These are phyloP conservation scores for Pseudochaenichthys georgianus DNA, from an alignment of 2,797 vertebrate genomes.

Conservation along the genomic window DNA sequence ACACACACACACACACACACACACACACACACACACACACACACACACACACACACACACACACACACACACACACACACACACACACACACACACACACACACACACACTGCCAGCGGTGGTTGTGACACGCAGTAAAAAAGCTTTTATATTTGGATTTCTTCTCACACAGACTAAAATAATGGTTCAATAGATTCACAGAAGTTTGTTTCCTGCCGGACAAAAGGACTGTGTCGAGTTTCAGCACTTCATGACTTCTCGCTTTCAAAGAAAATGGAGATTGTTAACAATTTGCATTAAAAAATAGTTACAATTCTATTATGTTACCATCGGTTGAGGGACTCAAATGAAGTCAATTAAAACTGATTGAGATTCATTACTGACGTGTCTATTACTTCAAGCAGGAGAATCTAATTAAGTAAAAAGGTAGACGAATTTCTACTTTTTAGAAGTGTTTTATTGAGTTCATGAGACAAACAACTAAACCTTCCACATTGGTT, in stretches of 20 bases:
- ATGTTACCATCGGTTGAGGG: neutral
- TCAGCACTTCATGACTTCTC: neutral
- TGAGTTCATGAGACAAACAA: neutral
- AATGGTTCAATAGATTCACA: too few relatives aligned
- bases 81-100: neutral
- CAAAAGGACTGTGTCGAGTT: conserved; percentile 30
- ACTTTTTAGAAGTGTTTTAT: neutral
- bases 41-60: neutral
- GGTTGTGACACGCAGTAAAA: conserved; percentile 51
- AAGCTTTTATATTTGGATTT: conserved; percentile 47
- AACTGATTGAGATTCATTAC: neutral
- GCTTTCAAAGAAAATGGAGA: neutral
- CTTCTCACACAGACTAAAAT: too few relatives aligned
- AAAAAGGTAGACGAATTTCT: neutral
- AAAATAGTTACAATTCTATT: neutral
- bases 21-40: neutral
- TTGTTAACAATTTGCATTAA: too few relatives aligned
- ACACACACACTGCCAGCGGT: conserved; percentile 31
- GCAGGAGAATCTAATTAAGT: neutral
- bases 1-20: neutral
- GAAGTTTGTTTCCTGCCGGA: conserved; percentile 51
- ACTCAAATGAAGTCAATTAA: neutral
- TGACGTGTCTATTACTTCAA: neutral
- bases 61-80: neutral
- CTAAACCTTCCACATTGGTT: neutral